phyloP scores from a whole-genome alignment of 92 coral and sea anemone species.

The Phymanthus crucifer region DNA sequence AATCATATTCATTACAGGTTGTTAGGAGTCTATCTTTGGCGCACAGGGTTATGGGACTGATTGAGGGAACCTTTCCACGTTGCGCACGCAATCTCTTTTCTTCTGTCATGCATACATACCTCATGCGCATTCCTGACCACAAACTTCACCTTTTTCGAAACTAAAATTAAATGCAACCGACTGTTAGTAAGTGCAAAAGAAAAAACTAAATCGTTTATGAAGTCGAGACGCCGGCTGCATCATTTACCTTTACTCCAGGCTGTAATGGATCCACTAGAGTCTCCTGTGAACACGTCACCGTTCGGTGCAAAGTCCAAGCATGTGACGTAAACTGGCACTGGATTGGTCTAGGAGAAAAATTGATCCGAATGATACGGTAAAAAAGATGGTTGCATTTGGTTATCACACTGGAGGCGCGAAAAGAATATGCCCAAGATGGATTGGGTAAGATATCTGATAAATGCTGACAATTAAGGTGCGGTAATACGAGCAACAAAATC shows the following conservation, averaged over 20 bases:
- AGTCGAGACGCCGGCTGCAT: background rate
- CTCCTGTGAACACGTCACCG: slow-evolving; percentile 84
- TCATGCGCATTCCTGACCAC: slow-evolving; percentile 85
- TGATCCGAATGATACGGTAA: background rate
- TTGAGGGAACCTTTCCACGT: too few relatives aligned
- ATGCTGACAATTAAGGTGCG: too few relatives aligned
- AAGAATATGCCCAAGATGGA: too few relatives aligned
- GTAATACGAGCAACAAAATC: too few relatives aligned
- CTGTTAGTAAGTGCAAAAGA: background rate
- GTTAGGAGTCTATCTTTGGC: too few relatives aligned
- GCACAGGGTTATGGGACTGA: too few relatives aligned
- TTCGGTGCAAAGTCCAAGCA: slow-evolving; percentile 79
- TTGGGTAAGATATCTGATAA: too few relatives aligned
- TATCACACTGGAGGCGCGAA: background rate
- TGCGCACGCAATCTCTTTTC: too few relatives aligned
- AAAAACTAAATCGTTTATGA: background rate
- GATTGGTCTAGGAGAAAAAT: slow-evolving; percentile 48
- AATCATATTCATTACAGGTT: too few relatives aligned
- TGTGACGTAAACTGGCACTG: slow-evolving; percentile 70
- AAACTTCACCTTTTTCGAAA: slow-evolving; percentile 85
- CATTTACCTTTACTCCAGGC: slow-evolving; percentile 85
- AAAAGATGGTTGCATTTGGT: background rate
- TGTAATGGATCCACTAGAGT: slow-evolving; percentile 75
- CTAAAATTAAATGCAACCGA: slow-evolving; percentile 31
- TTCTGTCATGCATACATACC: slow-evolving; percentile 37